A percentile compares a stretch with the other conserved stretches of the same genome.
These are phyloP conservation scores for Paramormyrops hopkinsi DNA, from an alignment of 2,797 vertebrate species.

Conservation along the genomic window DNA sequence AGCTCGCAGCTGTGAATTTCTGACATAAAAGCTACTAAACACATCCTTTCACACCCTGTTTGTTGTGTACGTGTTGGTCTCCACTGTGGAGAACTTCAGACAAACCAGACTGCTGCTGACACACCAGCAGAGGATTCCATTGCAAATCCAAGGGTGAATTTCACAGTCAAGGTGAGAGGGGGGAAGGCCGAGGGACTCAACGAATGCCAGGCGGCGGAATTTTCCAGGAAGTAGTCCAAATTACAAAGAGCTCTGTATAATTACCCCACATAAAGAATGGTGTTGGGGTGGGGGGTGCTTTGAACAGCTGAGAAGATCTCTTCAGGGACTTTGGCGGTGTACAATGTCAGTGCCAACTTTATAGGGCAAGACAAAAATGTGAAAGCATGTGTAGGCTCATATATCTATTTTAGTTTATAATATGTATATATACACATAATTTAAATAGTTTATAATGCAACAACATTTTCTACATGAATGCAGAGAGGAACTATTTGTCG, in stretches of 20 bases:
- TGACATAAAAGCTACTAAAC: conserved; percentile 1
- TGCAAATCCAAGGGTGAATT: neutral
- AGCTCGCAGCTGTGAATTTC: conserved; percentile 6
- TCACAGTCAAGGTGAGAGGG: conserved; percentile 7
- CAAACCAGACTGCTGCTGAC: neutral
- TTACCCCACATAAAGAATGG: conserved; percentile 5
- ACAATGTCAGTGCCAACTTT: neutral
- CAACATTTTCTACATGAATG: neutral
- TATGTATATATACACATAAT: neutral
- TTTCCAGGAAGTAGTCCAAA: conserved; percentile 21
- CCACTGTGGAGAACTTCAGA: neutral
- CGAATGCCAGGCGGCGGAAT: neutral
- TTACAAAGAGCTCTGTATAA: neutral
- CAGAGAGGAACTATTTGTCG: conserved; percentile 11
- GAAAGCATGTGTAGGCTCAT: neutral
- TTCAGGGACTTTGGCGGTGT: conserved; percentile 2
- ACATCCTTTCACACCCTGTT: neutral
- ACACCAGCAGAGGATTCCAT: neutral
- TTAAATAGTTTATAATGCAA: neutral
- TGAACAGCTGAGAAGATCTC: conserved; percentile 20
- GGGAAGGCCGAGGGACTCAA: neutral
- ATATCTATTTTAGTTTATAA: neutral
- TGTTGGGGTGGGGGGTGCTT: neutral
- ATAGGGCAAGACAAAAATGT: neutral
- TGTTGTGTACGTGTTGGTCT: neutral